Evolutionary conservation across 1,140 invertebrate species (phyloP), one percentile per base, ranked within the genome.

Genomic region (Tribolium castaneum): DNA sequence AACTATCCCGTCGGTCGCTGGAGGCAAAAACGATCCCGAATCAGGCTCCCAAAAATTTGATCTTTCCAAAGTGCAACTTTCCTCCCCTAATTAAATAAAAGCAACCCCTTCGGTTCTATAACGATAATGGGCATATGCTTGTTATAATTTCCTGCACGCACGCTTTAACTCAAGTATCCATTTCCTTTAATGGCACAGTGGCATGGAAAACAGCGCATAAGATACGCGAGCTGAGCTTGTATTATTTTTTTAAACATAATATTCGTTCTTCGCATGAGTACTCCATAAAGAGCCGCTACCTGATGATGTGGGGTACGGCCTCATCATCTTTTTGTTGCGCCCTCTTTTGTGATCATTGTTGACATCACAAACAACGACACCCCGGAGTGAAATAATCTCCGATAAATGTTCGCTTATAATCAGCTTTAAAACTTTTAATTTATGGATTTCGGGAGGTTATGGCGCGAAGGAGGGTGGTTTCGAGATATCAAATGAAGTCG

Each of bases 381-480:
- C 83, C 83, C 59, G 80, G 76, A 66, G 83, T 80, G 83, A 78
- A 82, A 83, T 84, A 84, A 84, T 83, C 83, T 83, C 72, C 72
- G 75, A 71, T 78, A 79, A 81, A 77, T 81, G 76, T 70, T 76
- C 74, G 76, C 56, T 22, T 78, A n/a, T 82, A 83, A 83, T 83
- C 82, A 82, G 82, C 80, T 83, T 81, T 81, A 59, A 74, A 76
- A 52, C 25, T 66, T 66, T 66, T 66, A 66, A 66, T 35, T 66
- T 66, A 66, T 66, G 59, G 59, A 66, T 66, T 66, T 66, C n/a
- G 59, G 34, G 39, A 45, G 59, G 59, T 66, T 66, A 66, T 66
- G 12, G 12, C 49, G 10, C 13, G 19, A 22, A 62, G 56, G 3
- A 6, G 59, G 25, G 30, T 39, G 25, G 35, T 66, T 66, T 66